phyloP scores from a whole-genome alignment of 2,797 vertebrate species.

The Scleropages formosus region DNA sequence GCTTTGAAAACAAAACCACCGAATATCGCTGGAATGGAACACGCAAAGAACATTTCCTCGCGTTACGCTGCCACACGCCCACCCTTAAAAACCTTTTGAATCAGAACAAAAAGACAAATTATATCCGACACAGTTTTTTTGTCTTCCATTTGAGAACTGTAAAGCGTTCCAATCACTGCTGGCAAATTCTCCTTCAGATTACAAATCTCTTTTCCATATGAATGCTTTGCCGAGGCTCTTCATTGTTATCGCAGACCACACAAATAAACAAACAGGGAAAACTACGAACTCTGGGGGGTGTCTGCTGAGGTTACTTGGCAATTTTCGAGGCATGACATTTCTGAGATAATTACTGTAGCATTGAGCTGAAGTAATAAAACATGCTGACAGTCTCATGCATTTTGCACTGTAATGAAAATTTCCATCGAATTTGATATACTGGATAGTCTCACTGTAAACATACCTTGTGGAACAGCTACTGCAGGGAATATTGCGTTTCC shows the following conservation, averaged over 20 bases:
- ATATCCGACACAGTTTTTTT: constrained; percentile 15
- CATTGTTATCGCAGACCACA: constrained; percentile 5
- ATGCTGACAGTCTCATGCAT: background rate
- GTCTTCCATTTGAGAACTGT: background rate
- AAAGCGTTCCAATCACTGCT: constrained; percentile 7
- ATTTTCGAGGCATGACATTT: background rate
- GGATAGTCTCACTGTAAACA: constrained; percentile 3
- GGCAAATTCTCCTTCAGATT: constrained; percentile 17
- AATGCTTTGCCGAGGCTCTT: background rate
- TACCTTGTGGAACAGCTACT: background rate
- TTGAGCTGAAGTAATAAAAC: background rate
- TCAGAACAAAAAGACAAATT: constrained; percentile 18
- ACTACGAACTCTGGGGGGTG: background rate
- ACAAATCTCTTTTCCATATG: constrained; percentile 17
- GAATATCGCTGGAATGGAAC: background rate
- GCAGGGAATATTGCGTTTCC: no score
- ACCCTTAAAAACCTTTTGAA: constrained; percentile 4
- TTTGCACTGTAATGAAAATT: background rate
- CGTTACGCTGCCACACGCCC: background rate
- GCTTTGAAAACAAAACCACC: background rate
- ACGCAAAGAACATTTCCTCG: background rate
- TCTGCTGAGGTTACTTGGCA: background rate
- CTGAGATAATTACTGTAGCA: background rate
- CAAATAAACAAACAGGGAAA: constrained; percentile 8
- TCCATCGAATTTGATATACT: constrained; percentile 13